These are phyloP conservation scores for Lochmaea capreae DNA, from an alignment of 2,888 invertebrate species.

Conservation along the genomic window DNA sequence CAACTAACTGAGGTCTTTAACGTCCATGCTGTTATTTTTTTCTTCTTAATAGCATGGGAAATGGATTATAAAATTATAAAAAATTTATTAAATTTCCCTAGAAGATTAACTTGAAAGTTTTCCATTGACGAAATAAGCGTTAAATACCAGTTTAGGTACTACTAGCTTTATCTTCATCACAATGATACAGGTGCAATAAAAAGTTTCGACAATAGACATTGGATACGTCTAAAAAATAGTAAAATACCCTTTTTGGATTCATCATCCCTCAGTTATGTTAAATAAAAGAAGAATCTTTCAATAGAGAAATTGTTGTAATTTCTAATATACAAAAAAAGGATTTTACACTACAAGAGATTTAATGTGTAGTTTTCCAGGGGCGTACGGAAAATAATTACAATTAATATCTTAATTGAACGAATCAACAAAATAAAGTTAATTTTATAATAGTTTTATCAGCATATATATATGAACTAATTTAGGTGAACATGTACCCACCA, in stretches of 20 bases:
- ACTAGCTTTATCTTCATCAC: not conserved
- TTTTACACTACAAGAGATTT: not conserved
- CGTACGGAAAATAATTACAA: not conserved
- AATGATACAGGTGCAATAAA: constrained; percentile 14
- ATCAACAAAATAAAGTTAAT: not conserved
- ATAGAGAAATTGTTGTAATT: constrained; percentile 32
- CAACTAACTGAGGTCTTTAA: no score
- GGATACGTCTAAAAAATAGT: constrained; percentile 18
- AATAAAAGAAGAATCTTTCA: constrained; percentile 31
- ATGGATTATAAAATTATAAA: no score
- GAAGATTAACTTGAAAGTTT: no score
- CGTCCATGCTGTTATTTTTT: no score
- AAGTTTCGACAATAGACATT: constrained; percentile 7
- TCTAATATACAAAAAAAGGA: constrained; percentile 4
- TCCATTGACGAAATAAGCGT: no score
- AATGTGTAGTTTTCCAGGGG: not conserved
- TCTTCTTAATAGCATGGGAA: no score
- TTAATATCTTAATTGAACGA: no score
- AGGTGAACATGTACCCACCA: constrained; percentile 48
- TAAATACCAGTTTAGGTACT: no score
- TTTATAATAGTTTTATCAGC: not conserved
- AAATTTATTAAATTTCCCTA: no score
- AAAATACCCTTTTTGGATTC: constrained; percentile 26
- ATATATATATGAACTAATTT: constrained; percentile 42
- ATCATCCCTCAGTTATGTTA: constrained; percentile 30